Evolutionary conservation across 2,113 vertebrate genomes (phyloP).

Genomic region (Corythoichthys intestinalis): DNA sequence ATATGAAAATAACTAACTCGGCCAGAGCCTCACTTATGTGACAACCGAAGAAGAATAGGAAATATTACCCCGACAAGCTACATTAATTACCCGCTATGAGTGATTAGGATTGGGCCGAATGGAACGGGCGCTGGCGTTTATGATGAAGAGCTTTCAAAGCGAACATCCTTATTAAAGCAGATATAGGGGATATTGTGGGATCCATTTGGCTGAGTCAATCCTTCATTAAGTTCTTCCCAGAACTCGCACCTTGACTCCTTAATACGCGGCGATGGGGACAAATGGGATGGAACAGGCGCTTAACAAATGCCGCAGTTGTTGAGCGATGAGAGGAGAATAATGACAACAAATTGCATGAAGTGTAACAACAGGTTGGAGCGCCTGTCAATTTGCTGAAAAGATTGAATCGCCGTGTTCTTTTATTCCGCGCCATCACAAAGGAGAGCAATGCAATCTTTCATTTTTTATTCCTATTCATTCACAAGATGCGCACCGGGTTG

Average conservation of each 20-base stretch:
- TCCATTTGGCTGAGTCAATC: background rate
- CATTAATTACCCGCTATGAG: conserved; percentile 10
- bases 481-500: background rate
- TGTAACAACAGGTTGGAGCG: background rate
- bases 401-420: background rate
- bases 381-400: background rate
- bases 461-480: background rate
- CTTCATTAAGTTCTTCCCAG: background rate
- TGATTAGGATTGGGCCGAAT: background rate
- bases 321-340: background rate
- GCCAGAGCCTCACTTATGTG: background rate
- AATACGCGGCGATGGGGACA: background rate
- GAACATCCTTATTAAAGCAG: conserved; percentile 2
- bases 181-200: background rate
- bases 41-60: conserved; percentile 3
- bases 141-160: conserved; percentile 4
- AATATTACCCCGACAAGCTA: conserved; percentile 10
- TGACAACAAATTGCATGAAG: background rate
- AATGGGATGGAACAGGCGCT: background rate
- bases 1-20: conserved; percentile 8
- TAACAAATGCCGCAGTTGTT: background rate
- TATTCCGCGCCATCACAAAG: background rate
- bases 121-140: background rate
- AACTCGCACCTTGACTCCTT: background rate
- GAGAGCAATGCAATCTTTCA: background rate